These are phyloP conservation scores for Marcusenius ussheri DNA, from an alignment of 2,113 vertebrate genomes.

Conservation along the genomic window DNA sequence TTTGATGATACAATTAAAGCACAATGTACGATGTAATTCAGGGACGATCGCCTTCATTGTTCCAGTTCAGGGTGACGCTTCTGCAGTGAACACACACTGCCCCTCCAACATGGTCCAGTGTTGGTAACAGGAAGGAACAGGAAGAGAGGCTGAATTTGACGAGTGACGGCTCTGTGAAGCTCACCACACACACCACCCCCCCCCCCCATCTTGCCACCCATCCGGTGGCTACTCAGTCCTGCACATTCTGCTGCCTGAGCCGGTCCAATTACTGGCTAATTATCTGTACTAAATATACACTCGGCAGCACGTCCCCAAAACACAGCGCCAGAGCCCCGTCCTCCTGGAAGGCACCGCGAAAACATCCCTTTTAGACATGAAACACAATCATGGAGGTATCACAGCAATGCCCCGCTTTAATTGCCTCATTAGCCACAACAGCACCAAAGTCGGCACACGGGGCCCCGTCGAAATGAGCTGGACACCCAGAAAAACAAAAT, in stretches of 20 bases:
- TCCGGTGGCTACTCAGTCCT: background rate
- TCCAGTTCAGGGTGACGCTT: background rate
- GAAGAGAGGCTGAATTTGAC: background rate
- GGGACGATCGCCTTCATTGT: background rate
- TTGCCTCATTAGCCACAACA: conserved; percentile 1
- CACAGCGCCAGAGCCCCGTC: background rate
- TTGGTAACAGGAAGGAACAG: background rate
- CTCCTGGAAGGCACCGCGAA: background rate
- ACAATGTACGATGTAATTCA: background rate
- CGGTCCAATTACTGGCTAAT: conserved; percentile 1
- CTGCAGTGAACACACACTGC: background rate
- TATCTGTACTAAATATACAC: conserved; percentile 5
- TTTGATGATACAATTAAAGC: background rate
- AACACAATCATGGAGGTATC: background rate
- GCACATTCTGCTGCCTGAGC: background rate
- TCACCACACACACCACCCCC: background rate
- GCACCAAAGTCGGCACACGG: background rate
- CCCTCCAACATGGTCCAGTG: background rate
- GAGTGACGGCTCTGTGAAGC: background rate
- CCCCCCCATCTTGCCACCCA: background rate
- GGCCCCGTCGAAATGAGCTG: background rate
- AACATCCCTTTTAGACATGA: background rate
- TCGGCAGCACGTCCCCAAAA: background rate
- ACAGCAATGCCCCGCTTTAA: background rate
- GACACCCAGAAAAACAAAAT: background rate